These are phyloP conservation scores for Patella depressa DNA, from an alignment of 2,888 invertebrate genomes.

Conservation along the genomic window DNA sequence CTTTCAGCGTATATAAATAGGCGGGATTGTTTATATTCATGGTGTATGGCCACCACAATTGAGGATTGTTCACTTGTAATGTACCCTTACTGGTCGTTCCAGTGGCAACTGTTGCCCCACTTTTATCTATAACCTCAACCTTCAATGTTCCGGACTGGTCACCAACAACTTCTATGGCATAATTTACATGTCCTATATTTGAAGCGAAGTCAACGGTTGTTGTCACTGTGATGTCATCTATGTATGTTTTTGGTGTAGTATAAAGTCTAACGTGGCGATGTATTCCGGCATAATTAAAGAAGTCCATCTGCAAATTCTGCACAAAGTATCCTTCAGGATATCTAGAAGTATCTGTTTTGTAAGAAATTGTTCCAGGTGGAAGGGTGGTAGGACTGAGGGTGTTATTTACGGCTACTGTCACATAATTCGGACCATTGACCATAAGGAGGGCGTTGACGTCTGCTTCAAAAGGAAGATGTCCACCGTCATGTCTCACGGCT, in stretches of 20 bases:
- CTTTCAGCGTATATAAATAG: constrained; percentile 51
- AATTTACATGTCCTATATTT: constrained; percentile 49
- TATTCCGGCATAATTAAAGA: constrained; percentile 98
- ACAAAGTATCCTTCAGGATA: constrained; percentile 78
- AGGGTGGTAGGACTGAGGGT: constrained; percentile 88
- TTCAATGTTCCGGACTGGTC: constrained; percentile 15
- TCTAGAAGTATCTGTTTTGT: constrained; percentile 63
- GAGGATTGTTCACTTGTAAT: constrained; percentile 79
- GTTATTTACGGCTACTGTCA: constrained; percentile 96
- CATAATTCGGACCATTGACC: constrained; percentile 74
- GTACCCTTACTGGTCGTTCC: constrained; percentile 74
- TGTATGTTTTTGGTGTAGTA: constrained; percentile 86
- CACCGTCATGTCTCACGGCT: constrained; percentile 89
- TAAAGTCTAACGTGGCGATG: constrained; percentile 92
- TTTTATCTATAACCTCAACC: constrained; percentile 52
- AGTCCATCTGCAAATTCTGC: constrained; percentile 92
- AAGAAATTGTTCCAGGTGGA: constrained; percentile 83
- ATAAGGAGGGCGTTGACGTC: constrained; percentile 82
- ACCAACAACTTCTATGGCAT: constrained; percentile 38
- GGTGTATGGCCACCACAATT: constrained; percentile 93
- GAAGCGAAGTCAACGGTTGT: constrained; percentile 72
- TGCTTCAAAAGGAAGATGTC: constrained; percentile 94
- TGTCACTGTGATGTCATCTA: constrained; percentile 87
- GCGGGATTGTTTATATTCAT: constrained; percentile 75
- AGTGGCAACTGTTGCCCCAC: constrained; percentile 50